These are phyloP conservation scores for Steinernema feltiae DNA, from an alignment of 1,140 invertebrate genomes.

Conservation along the genomic window DNA sequence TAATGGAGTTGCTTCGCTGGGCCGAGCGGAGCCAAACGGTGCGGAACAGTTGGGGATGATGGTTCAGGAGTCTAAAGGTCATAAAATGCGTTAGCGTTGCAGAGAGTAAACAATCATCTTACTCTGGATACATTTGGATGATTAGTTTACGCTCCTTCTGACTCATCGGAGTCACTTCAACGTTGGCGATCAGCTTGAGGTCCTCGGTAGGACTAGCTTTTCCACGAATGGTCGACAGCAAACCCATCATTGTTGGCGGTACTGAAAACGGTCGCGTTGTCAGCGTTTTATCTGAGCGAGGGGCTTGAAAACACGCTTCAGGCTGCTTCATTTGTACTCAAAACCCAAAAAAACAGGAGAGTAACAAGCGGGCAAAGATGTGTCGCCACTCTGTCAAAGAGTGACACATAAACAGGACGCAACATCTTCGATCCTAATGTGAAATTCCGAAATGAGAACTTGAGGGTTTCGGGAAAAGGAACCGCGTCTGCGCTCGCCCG, in stretches of 20 bases:
- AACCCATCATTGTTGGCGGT: constrained; percentile 31
- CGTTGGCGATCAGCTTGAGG: constrained; percentile 17
- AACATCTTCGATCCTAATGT: not conserved
- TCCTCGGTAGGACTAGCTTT: constrained; percentile 15
- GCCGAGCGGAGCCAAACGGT: constrained; percentile 28
- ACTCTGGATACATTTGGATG: constrained; percentile 31
- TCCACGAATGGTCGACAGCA: constrained; percentile 31
- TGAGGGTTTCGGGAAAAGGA: not conserved
- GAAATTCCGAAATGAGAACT: not conserved
- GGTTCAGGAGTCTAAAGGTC: constrained; percentile 14
- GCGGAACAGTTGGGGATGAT: constrained; percentile 26
- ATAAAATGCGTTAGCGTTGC: not conserved
- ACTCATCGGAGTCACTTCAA: constrained; percentile 22
- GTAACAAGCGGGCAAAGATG: not conserved
- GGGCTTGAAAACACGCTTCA: too few species aligned
- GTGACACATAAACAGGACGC: not conserved
- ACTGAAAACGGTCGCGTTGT: too few species aligned
- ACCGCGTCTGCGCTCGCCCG: not conserved
- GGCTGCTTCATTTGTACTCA: too few species aligned
- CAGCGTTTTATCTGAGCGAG: too few species aligned
- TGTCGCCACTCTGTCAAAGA: not conserved
- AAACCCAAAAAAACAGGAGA: too few species aligned
- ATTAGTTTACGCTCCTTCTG: constrained; percentile 24
- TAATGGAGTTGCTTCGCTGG: constrained; percentile 29
- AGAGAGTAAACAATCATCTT: not conserved